These are phyloP conservation scores for Rhabdomys dilectus DNA, from an alignment of 2,113 vertebrate genomes.

Conservation along the genomic window DNA sequence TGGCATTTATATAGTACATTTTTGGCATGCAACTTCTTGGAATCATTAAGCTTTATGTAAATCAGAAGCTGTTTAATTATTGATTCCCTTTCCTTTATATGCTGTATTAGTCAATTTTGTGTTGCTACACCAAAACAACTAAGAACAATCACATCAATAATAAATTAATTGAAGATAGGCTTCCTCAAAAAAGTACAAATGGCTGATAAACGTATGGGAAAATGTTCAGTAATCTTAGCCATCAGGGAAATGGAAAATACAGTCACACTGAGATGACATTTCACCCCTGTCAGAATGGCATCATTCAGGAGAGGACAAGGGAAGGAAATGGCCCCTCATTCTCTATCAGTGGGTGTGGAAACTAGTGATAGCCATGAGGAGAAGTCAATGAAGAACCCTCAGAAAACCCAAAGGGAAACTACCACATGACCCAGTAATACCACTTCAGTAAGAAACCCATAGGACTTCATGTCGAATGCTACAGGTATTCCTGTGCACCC, in stretches of 20 bases:
- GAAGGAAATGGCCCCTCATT: background rate
- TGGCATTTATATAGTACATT: conserved; percentile 18
- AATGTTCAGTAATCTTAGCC: background rate
- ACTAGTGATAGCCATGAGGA: background rate
- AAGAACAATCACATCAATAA: background rate
- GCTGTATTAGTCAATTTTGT: background rate
- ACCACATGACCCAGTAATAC: background rate
- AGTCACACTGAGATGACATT: background rate
- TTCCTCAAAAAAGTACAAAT: background rate
- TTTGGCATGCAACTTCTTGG: conserved; percentile 29
- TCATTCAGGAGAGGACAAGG: background rate
- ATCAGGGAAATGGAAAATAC: background rate
- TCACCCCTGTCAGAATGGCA: background rate
- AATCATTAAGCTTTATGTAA: conserved; percentile 16
- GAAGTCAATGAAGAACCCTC: background rate
- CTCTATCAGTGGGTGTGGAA: background rate
- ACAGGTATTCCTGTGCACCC: background rate
- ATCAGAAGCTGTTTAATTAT: conserved; percentile 57
- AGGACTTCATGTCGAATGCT: background rate
- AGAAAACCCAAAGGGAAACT: background rate
- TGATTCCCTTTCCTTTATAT: conserved; percentile 13
- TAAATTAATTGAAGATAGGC: background rate
- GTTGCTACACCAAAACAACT: background rate
- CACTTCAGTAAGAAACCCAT: background rate
- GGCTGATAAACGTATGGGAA: background rate